Conservation (phyloP, 2,113 vertebrate genomes). For the Melierax canorus region DNA sequence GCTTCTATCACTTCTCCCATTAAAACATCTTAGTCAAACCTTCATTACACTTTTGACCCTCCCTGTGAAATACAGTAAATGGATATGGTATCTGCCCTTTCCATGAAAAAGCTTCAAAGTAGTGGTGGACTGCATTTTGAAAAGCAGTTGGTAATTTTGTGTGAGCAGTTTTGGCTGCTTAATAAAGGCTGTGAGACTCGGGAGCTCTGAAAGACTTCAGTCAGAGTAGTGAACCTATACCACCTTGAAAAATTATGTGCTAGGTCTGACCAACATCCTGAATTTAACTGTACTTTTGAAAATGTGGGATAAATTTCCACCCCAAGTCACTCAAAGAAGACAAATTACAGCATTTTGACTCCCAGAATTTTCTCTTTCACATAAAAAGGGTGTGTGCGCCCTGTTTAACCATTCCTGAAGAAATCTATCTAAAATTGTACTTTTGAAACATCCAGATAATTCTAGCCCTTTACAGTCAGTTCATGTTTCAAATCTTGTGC, state of each 20-base stretch:
- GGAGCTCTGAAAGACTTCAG: neutral
- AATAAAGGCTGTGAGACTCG: neutral
- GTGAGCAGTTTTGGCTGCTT: neutral
- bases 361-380: neutral
- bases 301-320: neutral
- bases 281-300: neutral
- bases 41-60: neutral
- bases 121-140: neutral
- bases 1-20: neutral
- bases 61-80: neutral
- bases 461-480: slow-evolving; percentile 23
- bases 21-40: neutral
- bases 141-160: neutral
- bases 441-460: slow-evolving; percentile 37
- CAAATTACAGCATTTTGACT: neutral
- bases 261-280: neutral
- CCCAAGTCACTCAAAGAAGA: neutral
- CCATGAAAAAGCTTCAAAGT: neutral
- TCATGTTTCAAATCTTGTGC: slow-evolving; percentile 38
- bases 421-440: neutral
- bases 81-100: neutral
- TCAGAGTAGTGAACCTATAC: neutral
- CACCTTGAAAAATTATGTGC: neutral
- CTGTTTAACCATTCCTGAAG: neutral
- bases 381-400: neutral